Percentiles rank a stretch among this genome's conserved stretches.
Conservation (phyloP, 2,113 vertebrate species). For the Muscicapa adusta region DNA sequence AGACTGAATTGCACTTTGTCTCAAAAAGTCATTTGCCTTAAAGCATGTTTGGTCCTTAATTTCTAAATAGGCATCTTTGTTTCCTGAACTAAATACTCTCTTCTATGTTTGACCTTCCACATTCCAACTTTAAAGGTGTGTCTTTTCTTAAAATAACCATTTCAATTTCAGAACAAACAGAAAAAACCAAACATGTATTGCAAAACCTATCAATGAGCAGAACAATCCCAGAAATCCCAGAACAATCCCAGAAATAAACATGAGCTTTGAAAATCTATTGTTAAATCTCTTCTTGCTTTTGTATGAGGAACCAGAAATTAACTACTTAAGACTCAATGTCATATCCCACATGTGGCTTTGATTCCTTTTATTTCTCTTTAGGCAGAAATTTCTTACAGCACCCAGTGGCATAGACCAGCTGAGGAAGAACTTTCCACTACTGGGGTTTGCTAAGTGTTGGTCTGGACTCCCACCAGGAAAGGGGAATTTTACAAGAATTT, state of each 20-base stretch:
- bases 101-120: not conserved
- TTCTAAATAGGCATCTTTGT: slow-evolving; percentile 21
- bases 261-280: not conserved
- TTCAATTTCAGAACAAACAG: not conserved
- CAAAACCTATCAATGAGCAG: not conserved
- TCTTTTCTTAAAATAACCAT: not conserved
- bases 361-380: not conserved
- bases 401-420: not conserved
- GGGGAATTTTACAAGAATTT: not conserved
- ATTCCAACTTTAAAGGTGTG: not conserved
- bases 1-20: slow-evolving; percentile 51
- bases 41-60: slow-evolving; percentile 32
- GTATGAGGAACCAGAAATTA: not conserved
- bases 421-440: not conserved
- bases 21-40: slow-evolving; percentile 37
- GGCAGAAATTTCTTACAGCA: not conserved
- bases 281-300: not conserved
- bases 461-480: not conserved
- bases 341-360: not conserved
- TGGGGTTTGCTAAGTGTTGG: not conserved
- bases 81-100: not conserved
- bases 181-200: not conserved
- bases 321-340: accelerated
- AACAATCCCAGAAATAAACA: not conserved
- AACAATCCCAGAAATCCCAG: too few species aligned